These are phyloP conservation scores for Ibycter americanus DNA, from an alignment of 2,797 vertebrate genomes.

Conservation along the genomic window DNA sequence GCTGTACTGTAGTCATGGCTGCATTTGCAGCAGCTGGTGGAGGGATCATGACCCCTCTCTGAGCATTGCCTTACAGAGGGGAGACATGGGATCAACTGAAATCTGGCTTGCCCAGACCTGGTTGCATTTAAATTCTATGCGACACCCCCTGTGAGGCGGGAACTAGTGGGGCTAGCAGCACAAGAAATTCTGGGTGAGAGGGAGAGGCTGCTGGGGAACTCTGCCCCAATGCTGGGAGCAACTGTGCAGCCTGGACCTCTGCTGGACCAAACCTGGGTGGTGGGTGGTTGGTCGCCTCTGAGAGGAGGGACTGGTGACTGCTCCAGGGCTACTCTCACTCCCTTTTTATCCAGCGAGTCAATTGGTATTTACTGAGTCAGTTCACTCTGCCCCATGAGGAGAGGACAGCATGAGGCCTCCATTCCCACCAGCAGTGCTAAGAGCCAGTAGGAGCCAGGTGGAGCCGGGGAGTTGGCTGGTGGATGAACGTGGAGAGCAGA, in stretches of 20 bases:
- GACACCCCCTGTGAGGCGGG: background rate
- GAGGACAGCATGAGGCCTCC: background rate
- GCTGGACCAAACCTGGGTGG: background rate
- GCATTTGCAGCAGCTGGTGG: background rate
- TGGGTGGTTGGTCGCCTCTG: background rate
- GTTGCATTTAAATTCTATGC: constrained; percentile 8
- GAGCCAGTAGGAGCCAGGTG: background rate
- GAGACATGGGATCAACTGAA: background rate
- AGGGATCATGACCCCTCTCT: background rate
- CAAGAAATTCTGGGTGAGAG: background rate
- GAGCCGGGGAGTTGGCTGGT: background rate
- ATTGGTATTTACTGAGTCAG: background rate
- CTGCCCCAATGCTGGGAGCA: fast-evolving
- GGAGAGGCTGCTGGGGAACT: background rate
- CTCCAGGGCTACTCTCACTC: background rate
- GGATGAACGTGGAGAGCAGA: background rate
- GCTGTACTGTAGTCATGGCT: background rate
- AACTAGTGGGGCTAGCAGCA: background rate
- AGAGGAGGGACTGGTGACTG: background rate
- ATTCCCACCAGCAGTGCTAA: background rate
- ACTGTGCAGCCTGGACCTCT: background rate
- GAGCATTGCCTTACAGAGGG: background rate
- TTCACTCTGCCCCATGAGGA: background rate
- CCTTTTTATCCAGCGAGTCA: background rate
- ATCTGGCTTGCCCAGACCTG: background rate